A percentile compares a stretch with the other conserved stretches of the same genome.
These are phyloP conservation scores for Onychostruthus taczanowskii DNA, from an alignment of 2,113 vertebrate species.

Conservation along the genomic window DNA sequence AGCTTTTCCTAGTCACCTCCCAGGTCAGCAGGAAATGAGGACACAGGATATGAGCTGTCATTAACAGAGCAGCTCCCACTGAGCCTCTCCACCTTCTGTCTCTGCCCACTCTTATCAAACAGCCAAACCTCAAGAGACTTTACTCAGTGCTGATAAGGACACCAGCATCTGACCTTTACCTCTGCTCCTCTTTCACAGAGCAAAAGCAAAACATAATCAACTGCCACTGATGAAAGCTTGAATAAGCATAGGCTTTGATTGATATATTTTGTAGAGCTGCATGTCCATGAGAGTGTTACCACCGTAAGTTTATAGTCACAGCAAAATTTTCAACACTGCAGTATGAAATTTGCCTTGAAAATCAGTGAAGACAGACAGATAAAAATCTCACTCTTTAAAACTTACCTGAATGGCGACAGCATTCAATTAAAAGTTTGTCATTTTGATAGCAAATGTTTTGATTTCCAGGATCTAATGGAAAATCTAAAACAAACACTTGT, in stretches of 20 bases:
- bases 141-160: neutral
- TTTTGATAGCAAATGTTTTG: neutral
- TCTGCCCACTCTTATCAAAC: conserved; percentile 2
- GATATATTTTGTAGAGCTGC: neutral
- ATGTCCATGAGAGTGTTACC: neutral
- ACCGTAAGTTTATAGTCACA: neutral
- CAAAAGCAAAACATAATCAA: neutral
- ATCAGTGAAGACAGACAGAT: neutral
- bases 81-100: neutral
- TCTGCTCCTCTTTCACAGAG: neutral
- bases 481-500: neutral
- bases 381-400: neutral
- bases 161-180: neutral
- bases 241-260: neutral
- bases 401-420: neutral
- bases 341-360: neutral
- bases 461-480: neutral
- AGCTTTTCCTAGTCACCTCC: neutral
- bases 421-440: neutral
- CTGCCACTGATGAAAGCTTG: neutral
- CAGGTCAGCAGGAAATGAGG: neutral
- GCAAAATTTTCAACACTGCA: neutral
- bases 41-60: neutral
- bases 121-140: neutral
- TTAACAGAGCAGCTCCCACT: neutral